Evolutionary conservation across 2,113 vertebrate genomes (phyloP).

Genomic region (Scophthalmus maximus): DNA sequence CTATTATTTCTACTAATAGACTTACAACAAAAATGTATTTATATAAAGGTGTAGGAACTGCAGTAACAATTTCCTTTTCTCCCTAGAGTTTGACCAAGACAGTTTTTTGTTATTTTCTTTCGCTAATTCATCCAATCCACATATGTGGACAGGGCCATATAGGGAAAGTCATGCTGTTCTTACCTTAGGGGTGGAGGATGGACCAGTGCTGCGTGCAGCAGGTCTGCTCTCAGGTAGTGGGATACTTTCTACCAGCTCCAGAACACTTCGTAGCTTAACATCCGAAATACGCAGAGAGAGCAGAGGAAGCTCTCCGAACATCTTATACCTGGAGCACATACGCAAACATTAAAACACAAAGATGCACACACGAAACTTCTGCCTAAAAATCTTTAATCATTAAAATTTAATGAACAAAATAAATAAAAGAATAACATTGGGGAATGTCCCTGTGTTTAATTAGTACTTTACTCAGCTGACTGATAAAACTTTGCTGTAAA

Average conservation of each 20-base stretch:
- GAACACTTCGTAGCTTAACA: slow-evolving; percentile 88
- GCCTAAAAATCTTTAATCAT: no score
- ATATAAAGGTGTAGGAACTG: no score
- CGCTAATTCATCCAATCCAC: background rate
- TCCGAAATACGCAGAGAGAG: slow-evolving; percentile 93
- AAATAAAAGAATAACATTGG: background rate
- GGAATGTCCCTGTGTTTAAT: no score
- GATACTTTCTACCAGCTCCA: slow-evolving; percentile 92
- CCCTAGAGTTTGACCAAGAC: background rate
- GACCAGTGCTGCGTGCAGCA: slow-evolving; percentile 57
- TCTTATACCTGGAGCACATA: slow-evolving; percentile 87
- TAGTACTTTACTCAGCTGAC: background rate
- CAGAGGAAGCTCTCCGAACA: slow-evolving; percentile 91
- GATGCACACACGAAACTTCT: no score
- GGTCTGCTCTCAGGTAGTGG: slow-evolving; percentile 87
- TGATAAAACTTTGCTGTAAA: background rate
- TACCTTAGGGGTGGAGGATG: slow-evolving; percentile 83
- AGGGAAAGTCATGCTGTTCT: background rate
- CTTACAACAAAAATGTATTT: no score
- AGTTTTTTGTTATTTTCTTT: background rate
- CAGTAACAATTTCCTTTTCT: no score
- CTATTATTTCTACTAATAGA: no score
- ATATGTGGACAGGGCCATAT: background rate
- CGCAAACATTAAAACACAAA: no score
- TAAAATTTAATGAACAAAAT: background rate